Conservation (phyloP, 2,113 vertebrate species). For the Lepisosteus oculatus region DNA sequence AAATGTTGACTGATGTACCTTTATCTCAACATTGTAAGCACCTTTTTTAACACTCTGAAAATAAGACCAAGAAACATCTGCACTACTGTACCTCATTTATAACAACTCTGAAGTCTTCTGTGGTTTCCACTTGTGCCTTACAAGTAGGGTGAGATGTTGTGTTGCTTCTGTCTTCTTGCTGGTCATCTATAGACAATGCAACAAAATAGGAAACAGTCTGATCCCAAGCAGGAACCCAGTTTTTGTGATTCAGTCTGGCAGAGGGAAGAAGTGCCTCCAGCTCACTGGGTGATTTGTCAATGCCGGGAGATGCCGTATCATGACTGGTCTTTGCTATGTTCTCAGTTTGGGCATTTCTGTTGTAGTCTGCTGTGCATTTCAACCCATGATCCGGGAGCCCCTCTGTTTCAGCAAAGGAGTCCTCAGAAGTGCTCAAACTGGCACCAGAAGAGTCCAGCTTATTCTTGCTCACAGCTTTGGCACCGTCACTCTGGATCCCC, state of each 20-base stretch:
- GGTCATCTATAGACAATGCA: constrained; percentile 32
- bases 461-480: constrained; percentile 2
- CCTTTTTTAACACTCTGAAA: not conserved
- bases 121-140: not conserved
- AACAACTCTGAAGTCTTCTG: constrained; percentile 12
- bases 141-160: not conserved
- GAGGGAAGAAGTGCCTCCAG: constrained; percentile 2
- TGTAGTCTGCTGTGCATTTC: not conserved
- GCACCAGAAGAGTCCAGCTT: constrained; percentile 16
- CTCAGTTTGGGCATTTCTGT: constrained; percentile 12
- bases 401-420: constrained; percentile 25
- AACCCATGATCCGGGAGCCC: not conserved
- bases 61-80: no score
- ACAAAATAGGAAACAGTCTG: constrained; percentile 39
- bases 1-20: no score
- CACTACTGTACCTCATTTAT: constrained; percentile 8
- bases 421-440: constrained; percentile 4
- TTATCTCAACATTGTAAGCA: not conserved
- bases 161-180: not conserved
- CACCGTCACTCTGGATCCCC: not conserved
- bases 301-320: not conserved
- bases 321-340: constrained; percentile 1
- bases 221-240: constrained; percentile 26
- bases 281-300: constrained; percentile 7
- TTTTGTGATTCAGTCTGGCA: not conserved